Evolutionary conservation across 2,888 invertebrate species (phyloP).

Genomic region (Danaus chrysippus): DNA sequence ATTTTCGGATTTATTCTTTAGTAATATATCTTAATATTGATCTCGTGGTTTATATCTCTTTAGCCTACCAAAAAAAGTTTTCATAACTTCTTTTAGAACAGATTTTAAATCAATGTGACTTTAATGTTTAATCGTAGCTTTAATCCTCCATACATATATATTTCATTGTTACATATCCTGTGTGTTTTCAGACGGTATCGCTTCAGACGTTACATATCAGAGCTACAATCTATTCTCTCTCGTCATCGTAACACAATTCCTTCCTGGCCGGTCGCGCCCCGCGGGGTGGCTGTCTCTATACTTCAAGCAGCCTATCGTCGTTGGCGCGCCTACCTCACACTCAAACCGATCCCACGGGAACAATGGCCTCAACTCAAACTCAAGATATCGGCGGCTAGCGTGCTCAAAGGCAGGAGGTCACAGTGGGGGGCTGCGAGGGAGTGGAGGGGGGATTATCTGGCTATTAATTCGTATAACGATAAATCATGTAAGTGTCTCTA

Average conservation of each 20-base stretch:
- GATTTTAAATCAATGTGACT: no score
- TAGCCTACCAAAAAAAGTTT: no score
- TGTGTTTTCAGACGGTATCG: constrained; percentile 57
- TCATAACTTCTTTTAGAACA: no score
- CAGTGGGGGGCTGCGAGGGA: constrained; percentile 59
- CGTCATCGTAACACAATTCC: constrained; percentile 46
- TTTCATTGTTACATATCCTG: no score
- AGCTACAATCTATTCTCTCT: constrained; percentile 51
- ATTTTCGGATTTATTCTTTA: no score
- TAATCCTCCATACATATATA: no score
- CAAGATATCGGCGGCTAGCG: constrained; percentile 66
- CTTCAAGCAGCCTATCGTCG: constrained; percentile 82
- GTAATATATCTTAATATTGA: no score
- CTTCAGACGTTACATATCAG: constrained; percentile 60
- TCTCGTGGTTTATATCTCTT: no score
- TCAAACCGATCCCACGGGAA: constrained; percentile 87
- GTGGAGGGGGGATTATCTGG: constrained; percentile 71
- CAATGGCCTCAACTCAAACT: constrained; percentile 92
- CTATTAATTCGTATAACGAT: constrained; percentile 51
- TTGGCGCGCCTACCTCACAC: constrained; percentile 93
- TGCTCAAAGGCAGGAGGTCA: constrained; percentile 49
- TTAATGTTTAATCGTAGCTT: no score
- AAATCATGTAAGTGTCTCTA: constrained; percentile 46
- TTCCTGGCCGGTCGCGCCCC: constrained; percentile 89
- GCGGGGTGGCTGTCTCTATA: constrained; percentile 81